Evolutionary conservation across 1,140 invertebrate genomes (phyloP), one percentile per base, ranked within the genome.

Genomic region (Heterodera schachtii): DNA sequence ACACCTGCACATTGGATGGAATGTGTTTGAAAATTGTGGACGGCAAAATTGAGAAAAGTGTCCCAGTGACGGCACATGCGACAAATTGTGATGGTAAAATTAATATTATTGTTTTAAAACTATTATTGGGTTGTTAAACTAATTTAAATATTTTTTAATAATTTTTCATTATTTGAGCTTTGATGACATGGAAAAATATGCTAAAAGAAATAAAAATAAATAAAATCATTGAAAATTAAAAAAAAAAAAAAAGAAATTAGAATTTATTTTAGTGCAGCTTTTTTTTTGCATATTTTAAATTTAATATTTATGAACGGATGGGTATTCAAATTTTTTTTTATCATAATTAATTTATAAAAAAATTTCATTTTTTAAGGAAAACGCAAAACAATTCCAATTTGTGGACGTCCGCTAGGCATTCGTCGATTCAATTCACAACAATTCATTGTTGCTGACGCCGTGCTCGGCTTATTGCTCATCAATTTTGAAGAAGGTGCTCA

Each of bases 401-500:
- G 80, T 21, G 82, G 82, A 13, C 82, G 82, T 13, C 82, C 82
- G 19, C 60, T 83, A 6, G 82, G 82, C 57, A 66, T 83, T 44
- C 60, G 82, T 7, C 49, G 83, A 2, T 47, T n/a, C 13, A 73
- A 84, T 69, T 75, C 60, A 2, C 70, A 83, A 21, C 74, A 71
- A 31, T 84, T 81, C 69, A 49, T 81, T 21, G 80, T 81, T 71
- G 78, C 80, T 0, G 80, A 81, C 75, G 73, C 79, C 52, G 75
- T 41, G 3, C 57, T 81, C 19, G 80, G 80, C 3, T 21, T 81
- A 6, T 3, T 47, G 21, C 21, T 41, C n/a, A 66, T 83, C 31
- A 75, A 83, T 41, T 83, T 84, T 79, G 82, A 83, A 13, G 82
- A 84, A 60, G 82, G 82, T 83, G 49, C n/a, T 4, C 31, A 0